Conservation (phyloP, 2,888 invertebrate species). For the Tenthredo notha region DNA sequence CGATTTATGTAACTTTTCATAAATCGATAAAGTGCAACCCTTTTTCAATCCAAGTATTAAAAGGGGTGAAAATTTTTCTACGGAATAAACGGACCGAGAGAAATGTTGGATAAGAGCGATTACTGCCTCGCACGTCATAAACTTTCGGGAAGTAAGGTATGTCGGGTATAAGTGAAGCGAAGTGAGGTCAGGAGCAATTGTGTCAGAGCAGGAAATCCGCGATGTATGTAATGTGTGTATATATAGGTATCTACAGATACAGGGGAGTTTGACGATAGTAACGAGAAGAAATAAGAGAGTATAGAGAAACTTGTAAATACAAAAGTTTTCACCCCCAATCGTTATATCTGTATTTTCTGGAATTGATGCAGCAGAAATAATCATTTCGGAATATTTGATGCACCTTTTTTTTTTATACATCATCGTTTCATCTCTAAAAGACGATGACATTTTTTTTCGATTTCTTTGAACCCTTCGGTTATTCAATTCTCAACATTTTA, state of each 20-base stretch:
- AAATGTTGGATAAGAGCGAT: slow-evolving; percentile 24
- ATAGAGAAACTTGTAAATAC: background rate
- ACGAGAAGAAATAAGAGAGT: background rate
- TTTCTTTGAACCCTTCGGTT: too few species aligned
- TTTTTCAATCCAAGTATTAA: background rate
- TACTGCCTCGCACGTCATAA: slow-evolving; percentile 38
- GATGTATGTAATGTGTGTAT: background rate
- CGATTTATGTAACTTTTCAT: too few species aligned
- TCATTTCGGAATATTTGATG: too few species aligned
- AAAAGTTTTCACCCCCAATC: background rate
- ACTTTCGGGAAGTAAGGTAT: slow-evolving; percentile 14
- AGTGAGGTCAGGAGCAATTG: slow-evolving; percentile 35
- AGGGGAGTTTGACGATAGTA: background rate
- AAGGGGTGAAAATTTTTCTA: background rate
- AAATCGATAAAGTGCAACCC: background rate
- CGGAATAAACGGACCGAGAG: slow-evolving; percentile 27
- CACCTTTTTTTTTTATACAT: too few species aligned
- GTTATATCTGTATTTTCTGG: background rate
- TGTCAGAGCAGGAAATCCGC: slow-evolving; percentile 32
- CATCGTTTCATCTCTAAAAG: too few species aligned
- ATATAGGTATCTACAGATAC: background rate
- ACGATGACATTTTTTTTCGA: too few species aligned
- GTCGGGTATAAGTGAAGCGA: background rate
- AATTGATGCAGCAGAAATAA: background rate
- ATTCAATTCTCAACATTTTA: too few species aligned